A percentile compares a stretch with the other conserved stretches of the same genome.
Conservation (phyloP, 2,888 invertebrate species). For the Diogma glabrata region DNA sequence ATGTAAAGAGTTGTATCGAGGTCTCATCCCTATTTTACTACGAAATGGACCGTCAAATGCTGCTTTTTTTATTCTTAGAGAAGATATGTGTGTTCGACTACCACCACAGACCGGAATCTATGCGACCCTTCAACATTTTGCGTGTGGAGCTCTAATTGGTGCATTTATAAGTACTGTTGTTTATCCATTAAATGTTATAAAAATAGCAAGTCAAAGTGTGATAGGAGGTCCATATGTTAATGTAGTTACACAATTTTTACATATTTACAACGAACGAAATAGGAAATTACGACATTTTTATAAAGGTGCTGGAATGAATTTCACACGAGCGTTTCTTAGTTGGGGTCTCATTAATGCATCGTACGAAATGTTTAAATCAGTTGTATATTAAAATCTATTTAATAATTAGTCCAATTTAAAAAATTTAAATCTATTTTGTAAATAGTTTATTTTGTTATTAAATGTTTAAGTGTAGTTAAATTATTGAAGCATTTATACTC, state of each 20-base stretch:
- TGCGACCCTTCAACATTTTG: conserved; percentile 47
- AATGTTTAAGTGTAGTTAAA: too few species aligned
- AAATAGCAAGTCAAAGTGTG: conserved; percentile 87
- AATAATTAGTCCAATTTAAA: too few species aligned
- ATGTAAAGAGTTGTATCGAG: conserved; percentile 83
- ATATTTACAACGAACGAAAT: conserved; percentile 70
- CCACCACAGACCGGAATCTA: conserved; percentile 29
- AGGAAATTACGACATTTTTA: conserved; percentile 71
- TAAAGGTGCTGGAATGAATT: conserved; percentile 86
- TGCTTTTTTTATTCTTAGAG: conserved; percentile 84
- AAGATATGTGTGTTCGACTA: conserved; percentile 53
- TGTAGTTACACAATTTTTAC: conserved; percentile 48
- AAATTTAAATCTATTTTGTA: too few species aligned
- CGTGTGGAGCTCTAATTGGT: conserved; percentile 86
- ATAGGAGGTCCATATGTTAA: conserved; percentile 67
- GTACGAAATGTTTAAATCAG: conserved; percentile 77
- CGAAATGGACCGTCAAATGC: conserved; percentile 92
- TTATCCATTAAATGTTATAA: conserved; percentile 94
- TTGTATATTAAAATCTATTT: too few species aligned
- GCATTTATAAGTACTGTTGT: conserved; percentile 86
- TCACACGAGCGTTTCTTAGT: conserved; percentile 85
- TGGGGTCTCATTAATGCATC: conserved; percentile 98
- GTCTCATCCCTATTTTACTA: conserved; percentile 72
- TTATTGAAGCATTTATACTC: too few species aligned
- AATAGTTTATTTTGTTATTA: too few species aligned